Percentiles rank a stretch among this genome's conserved stretches.
phyloP scores from a whole-genome alignment of 2,113 vertebrate species.

The Cettia cetti region DNA sequence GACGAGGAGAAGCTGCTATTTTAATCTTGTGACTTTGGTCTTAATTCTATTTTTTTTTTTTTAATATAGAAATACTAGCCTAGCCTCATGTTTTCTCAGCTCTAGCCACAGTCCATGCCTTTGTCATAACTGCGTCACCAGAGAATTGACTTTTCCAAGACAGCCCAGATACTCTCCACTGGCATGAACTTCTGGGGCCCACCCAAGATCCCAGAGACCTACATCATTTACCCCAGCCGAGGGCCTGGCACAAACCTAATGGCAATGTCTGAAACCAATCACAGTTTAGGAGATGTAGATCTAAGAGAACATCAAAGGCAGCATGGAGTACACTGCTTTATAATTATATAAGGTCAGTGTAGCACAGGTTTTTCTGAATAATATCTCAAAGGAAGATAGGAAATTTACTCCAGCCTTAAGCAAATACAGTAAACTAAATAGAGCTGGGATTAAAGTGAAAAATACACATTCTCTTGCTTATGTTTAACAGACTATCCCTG shows the following conservation, averaged over 20 bases:
- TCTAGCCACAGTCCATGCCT: not conserved
- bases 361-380: not conserved
- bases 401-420: not conserved
- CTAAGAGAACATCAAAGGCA: not conserved
- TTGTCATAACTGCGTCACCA: not conserved
- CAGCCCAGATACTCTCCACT: not conserved
- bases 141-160: not conserved
- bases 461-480: not conserved
- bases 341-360: not conserved
- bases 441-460: constrained; percentile 3
- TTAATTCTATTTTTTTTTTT: not conserved
- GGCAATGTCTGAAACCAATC: not conserved
- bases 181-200: not conserved
- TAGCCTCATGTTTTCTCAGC: not conserved
- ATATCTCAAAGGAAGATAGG: not conserved
- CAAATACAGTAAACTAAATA: not conserved
- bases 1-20: not conserved
- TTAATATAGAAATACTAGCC: not conserved
- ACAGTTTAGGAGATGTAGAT: not conserved
- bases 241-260: not conserved
- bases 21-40: not conserved
- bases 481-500: not conserved
- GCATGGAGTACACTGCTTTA: not conserved
- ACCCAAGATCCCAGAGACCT: not conserved
- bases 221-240: not conserved